phyloP scores from a whole-genome alignment of 37 sponge, comb jelly and placozoan genomes.

The Chondrosia reniformis region DNA sequence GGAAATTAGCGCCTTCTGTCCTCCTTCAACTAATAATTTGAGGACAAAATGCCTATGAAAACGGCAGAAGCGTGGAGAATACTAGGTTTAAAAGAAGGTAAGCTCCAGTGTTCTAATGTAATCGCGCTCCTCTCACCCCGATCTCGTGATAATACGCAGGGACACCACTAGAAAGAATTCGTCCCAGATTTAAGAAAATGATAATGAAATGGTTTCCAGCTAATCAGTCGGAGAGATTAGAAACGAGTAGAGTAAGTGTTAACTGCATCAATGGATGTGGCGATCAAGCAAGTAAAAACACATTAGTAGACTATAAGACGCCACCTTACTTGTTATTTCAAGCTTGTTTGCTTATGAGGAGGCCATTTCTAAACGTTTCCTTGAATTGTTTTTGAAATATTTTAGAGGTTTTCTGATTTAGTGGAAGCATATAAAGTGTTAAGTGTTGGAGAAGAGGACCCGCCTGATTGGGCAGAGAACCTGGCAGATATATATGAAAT shows the following conservation, averaged over 20 bases:
- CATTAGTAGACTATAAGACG: too few relatives aligned
- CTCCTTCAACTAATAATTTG: too few relatives aligned
- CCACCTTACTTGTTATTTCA: too few relatives aligned
- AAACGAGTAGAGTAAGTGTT: neutral
- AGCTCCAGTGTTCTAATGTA: neutral
- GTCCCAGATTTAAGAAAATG: conserved; percentile 35
- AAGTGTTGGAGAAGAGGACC: conserved; percentile 16
- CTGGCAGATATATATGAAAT: conserved; percentile 15
- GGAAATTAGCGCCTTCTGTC: too few relatives aligned
- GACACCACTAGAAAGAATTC: conserved; percentile 16
- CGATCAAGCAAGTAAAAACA: too few relatives aligned
- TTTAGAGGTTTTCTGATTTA: conserved; percentile 47
- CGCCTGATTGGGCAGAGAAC: conserved; percentile 11
- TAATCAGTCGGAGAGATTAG: conserved; percentile 20
- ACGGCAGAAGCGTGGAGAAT: conserved; percentile 33
- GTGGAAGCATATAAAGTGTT: conserved; percentile 42
- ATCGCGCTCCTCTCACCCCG: neutral
- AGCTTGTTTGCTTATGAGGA: too few relatives aligned
- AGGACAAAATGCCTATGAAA: conserved; percentile 38
- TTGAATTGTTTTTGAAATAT: neutral
- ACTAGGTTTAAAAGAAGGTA: conserved; percentile 51
- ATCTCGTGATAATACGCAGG: neutral
- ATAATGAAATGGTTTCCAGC: conserved; percentile 45
- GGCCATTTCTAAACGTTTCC: too few relatives aligned
- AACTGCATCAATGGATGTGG: neutral